phyloP scores from a whole-genome alignment of 2,888 invertebrate genomes.

The Deilephila porcellus region DNA sequence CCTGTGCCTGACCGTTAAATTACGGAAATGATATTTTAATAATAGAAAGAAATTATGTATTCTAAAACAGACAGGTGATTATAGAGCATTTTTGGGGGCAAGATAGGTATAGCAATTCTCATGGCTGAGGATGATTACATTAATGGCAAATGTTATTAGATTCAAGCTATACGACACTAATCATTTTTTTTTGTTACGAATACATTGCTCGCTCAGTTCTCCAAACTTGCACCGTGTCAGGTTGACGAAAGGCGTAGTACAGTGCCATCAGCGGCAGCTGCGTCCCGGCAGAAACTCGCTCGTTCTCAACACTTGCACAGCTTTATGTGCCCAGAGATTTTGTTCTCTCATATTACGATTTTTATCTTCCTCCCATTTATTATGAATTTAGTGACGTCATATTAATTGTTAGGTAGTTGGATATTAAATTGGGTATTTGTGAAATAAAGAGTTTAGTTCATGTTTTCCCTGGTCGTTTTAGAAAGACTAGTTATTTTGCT shows the following conservation, averaged over 20 bases:
- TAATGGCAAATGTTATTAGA: too few relatives aligned
- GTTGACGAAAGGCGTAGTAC: slow-evolving; percentile 31
- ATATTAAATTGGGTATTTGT: not conserved
- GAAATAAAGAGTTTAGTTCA: too few relatives aligned
- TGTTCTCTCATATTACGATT: slow-evolving; percentile 1
- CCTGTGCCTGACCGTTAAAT: too few relatives aligned
- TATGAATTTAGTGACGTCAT: not conserved
- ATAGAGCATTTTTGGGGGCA: too few relatives aligned
- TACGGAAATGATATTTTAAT: too few relatives aligned
- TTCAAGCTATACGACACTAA: too few relatives aligned
- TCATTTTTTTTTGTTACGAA: not conserved
- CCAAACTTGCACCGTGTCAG: slow-evolving; percentile 20
- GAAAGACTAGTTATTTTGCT: too few relatives aligned
- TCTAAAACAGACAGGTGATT: too few relatives aligned
- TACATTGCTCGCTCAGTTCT: not conserved
- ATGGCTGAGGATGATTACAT: too few relatives aligned
- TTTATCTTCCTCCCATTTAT: not conserved
- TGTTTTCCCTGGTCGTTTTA: too few relatives aligned
- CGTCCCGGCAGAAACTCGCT: slow-evolving; percentile 37
- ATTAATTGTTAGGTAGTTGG: not conserved
- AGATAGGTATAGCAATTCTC: too few relatives aligned
- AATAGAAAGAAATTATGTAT: too few relatives aligned
- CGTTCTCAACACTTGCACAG: slow-evolving; percentile 37
- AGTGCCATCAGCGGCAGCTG: slow-evolving; percentile 42
- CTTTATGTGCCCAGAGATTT: not conserved